These are phyloP conservation scores for Syngnathoides biaculeatus DNA, from an alignment of 2,113 vertebrate species.

Conservation along the genomic window DNA sequence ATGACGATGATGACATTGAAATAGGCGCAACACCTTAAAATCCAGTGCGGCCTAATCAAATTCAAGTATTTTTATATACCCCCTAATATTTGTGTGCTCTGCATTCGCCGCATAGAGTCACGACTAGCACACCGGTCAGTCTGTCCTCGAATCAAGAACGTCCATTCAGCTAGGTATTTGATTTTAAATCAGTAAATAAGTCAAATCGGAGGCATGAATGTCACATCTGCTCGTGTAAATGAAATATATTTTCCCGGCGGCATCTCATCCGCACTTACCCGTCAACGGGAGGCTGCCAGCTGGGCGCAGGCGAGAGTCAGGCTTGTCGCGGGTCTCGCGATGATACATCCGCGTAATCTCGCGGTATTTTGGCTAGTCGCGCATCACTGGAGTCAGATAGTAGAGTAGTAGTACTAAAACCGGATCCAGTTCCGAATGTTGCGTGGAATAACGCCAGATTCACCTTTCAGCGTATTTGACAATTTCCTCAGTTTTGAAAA, in stretches of 20 bases:
- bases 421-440: background rate
- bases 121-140: constrained; percentile 54
- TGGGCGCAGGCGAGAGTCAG: constrained; percentile 57
- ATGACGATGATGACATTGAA: constrained; percentile 36
- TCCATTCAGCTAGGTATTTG: background rate
- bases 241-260: constrained; percentile 41
- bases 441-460: background rate
- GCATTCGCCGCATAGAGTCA: constrained; percentile 41
- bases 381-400: background rate
- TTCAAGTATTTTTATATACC: background rate
- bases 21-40: constrained; percentile 6
- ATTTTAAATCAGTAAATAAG: background rate
- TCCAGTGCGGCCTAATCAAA: too few species aligned
- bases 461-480: background rate
- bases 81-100: background rate
- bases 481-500: background rate
- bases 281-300: constrained; percentile 60
- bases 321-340: constrained; percentile 62
- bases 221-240: background rate
- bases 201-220: too few species aligned
- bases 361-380: constrained; percentile 37
- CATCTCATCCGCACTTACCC: constrained; percentile 69
- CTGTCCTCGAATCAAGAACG: constrained; percentile 40
- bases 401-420: background rate
- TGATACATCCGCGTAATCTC: constrained; percentile 47